These are phyloP conservation scores for Enteromius fasciolatus DNA, from an alignment of 2,797 vertebrate genomes.

Conservation along the genomic window DNA sequence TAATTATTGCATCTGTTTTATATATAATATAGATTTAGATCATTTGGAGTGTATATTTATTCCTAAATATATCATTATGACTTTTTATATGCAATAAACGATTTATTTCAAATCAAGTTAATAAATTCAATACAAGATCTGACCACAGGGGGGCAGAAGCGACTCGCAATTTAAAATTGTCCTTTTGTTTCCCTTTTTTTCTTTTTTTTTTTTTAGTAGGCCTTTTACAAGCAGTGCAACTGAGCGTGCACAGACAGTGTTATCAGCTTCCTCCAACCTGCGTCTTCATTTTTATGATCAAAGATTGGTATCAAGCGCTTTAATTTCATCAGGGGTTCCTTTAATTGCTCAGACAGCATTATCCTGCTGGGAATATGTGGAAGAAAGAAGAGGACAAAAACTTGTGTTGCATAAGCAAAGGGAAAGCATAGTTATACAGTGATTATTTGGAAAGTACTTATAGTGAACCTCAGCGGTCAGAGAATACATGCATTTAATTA, in stretches of 20 bases:
- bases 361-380: background rate
- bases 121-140: background rate
- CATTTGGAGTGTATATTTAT: background rate
- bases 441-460: background rate
- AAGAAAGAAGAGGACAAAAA: background rate
- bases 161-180: background rate
- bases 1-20: background rate
- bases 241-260: slow-evolving; percentile 15
- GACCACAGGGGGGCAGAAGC: slow-evolving; percentile 49
- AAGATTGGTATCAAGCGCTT: slow-evolving; percentile 17
- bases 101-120: slow-evolving; percentile 6
- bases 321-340: slow-evolving; percentile 7
- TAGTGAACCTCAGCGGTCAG: background rate
- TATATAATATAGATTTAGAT: background rate
- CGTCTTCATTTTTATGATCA: slow-evolving; percentile 23
- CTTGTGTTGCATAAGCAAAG: slow-evolving; percentile 10
- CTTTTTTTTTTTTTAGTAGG: background rate
- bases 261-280: slow-evolving; percentile 29
- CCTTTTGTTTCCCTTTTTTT: too few relatives aligned
- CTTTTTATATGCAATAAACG: background rate
- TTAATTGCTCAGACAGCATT: slow-evolving; percentile 8
- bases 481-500: background rate
- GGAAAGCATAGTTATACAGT: slow-evolving; percentile 9
- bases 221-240: slow-evolving; percentile 9
- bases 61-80: background rate